Conservation (phyloP, 2,797 vertebrate species). For the Acrossocheilus fasciatus region DNA sequence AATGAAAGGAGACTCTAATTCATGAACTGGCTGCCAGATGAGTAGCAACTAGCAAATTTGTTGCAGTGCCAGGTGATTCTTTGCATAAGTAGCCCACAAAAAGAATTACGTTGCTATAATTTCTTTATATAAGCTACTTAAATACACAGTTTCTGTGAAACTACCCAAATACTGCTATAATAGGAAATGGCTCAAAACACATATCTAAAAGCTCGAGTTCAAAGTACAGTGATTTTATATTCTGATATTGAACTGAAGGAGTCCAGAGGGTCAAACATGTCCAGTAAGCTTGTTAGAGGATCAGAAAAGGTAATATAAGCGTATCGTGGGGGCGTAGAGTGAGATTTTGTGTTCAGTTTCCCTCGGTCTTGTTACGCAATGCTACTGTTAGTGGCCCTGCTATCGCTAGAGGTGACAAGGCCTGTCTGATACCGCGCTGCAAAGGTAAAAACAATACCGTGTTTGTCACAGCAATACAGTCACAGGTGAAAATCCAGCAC, state of each 20-base stretch:
- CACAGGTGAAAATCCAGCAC: neutral
- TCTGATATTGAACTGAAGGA: neutral
- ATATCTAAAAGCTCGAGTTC: neutral
- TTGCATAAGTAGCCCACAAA: neutral
- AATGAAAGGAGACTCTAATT: neutral
- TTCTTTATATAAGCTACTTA: constrained; percentile 10
- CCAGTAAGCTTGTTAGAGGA: neutral
- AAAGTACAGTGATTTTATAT: neutral
- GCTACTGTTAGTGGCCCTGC: neutral
- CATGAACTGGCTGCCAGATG: neutral
- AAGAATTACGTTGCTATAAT: neutral
- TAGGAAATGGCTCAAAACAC: neutral
- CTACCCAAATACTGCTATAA: neutral
- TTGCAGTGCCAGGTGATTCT: neutral
- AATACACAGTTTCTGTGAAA: neutral
- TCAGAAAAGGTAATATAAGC: neutral
- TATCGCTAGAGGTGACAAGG: constrained; percentile 5
- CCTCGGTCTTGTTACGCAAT: neutral
- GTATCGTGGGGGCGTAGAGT: neutral
- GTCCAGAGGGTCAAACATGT: neutral
- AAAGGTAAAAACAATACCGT: neutral
- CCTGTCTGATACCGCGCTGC: neutral
- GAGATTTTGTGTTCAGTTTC: neutral
- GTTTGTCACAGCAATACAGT: neutral
- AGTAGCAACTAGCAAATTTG: neutral